Base-by-base conservation (phyloP, 1,140 invertebrate genomes). In the Zaprionus nigranus region DNA sequence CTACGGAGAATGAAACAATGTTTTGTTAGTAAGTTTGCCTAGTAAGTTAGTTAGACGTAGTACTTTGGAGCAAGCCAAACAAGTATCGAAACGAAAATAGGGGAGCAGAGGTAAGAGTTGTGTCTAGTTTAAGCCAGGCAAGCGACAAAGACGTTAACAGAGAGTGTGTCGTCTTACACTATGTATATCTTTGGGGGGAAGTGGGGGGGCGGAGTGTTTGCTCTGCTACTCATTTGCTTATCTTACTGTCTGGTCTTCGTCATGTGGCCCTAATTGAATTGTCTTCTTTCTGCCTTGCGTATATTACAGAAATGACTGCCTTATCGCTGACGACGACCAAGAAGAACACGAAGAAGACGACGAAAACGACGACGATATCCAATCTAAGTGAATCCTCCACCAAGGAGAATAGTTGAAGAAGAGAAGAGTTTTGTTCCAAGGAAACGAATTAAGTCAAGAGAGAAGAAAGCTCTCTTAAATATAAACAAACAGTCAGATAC, bases 301-400 rank as follows among this genome's bases (percentile, higher is more conserved):
- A 0, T n/a, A 61, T 82, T 60, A 11, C 70, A 87, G 84, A 88
- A 90, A 87, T 87, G 84, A 84, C 81, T 78, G 81, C 69, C 78
- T 66, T 69, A 79, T 64, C 74, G 65, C 62, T 60, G 80, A 77
- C 53, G 43, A 57, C 68, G 64, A 49, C 74, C 60, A 81, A 68
- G 67, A 46, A 46, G 40, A 17, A 46, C 17, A 46, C 40, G 40
- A 46, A 3, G 40, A 46, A 46, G 40, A 20, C 40, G 40, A 46
- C 7, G 40, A 43, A 15, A 5, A 43, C 53, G 43, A 57, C 77
- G 69, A 81, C 68, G 67, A 69, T 71, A 74, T 86, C 76, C 75
- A 79, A 77, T 82, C 73, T 70, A 62, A 87, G 77, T 69, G 78
- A 77, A 79, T 54, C 71, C 72, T 68, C 30, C 70, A 51, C 73